phyloP scores from a whole-genome alignment of 2,113 vertebrate genomes.

The Zosterops hypoxanthus region DNA sequence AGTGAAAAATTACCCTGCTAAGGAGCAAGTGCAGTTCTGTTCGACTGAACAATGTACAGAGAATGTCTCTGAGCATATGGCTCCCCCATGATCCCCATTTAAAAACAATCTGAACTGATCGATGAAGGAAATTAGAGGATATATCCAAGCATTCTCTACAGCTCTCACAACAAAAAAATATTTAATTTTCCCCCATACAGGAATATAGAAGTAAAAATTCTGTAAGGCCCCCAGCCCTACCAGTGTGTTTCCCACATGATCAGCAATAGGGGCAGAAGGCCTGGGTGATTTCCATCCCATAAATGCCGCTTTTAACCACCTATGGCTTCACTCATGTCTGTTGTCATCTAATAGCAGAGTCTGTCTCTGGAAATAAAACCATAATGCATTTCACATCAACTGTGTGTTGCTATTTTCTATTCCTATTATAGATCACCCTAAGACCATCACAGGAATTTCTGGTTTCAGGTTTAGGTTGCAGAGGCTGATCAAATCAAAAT shows the following conservation, averaged over 20 bases:
- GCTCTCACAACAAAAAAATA: not conserved
- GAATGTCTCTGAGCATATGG: constrained; percentile 47
- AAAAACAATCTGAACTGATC: constrained; percentile 38
- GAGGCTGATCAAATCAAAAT: not conserved
- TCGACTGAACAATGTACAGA: not conserved
- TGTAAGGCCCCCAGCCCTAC: not conserved
- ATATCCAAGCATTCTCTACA: not conserved
- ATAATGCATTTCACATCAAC: not conserved
- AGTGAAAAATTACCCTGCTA: constrained; percentile 1
- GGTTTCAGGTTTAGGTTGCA: not conserved
- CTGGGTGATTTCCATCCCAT: not conserved
- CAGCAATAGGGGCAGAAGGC: not conserved
- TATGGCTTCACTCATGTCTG: not conserved
- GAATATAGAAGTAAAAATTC: not conserved
- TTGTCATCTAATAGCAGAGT: not conserved
- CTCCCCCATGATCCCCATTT: constrained; percentile 19
- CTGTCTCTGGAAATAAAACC: not conserved
- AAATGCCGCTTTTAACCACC: not conserved
- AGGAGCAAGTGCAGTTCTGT: not conserved
- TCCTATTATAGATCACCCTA: not conserved
- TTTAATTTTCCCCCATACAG: not conserved
- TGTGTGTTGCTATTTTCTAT: not conserved
- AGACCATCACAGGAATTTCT: not conserved
- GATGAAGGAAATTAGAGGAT: constrained; percentile 30
- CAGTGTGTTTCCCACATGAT: not conserved